Evolutionary conservation across 2,888 invertebrate species (phyloP).

Genomic region (Dasypolia templi): DNA sequence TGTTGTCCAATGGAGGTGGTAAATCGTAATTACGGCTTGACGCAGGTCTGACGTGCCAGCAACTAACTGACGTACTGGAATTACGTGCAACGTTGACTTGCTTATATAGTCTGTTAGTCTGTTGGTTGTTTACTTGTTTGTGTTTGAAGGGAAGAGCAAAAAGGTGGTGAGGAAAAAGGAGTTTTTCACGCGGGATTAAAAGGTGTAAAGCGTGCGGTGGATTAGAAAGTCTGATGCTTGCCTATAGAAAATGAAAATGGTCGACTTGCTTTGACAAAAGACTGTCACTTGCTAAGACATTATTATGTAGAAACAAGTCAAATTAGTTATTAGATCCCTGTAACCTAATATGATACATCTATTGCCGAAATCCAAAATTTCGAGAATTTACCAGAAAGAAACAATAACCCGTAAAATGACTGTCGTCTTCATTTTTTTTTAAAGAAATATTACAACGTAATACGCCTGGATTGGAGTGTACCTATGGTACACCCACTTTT

Average conservation of each 20-base stretch:
- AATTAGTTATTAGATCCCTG: not conserved
- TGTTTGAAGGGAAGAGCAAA: slow-evolving; percentile 29
- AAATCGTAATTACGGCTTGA: slow-evolving; percentile 80
- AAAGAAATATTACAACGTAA: not conserved
- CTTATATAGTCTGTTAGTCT: slow-evolving; percentile 23
- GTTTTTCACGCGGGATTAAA: slow-evolving; percentile 16
- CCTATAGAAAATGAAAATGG: slow-evolving; percentile 13
- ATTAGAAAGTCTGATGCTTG: slow-evolving; percentile 7
- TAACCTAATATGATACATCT: not conserved
- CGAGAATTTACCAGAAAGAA: not conserved
- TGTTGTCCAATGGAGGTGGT: slow-evolving; percentile 76
- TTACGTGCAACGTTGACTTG: slow-evolving; percentile 39
- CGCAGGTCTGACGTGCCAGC: slow-evolving; percentile 74
- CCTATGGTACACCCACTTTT: too few relatives aligned
- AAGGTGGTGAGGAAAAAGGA: slow-evolving; percentile 21
- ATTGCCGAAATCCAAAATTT: not conserved
- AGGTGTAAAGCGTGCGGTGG: slow-evolving; percentile 5
- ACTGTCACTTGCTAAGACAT: not conserved
- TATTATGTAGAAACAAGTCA: not conserved
- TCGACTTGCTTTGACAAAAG: not conserved
- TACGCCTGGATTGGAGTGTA: too few relatives aligned
- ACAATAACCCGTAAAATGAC: not conserved
- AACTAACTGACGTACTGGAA: slow-evolving; percentile 49
- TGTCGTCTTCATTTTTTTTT: not conserved
- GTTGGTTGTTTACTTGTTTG: slow-evolving; percentile 41